These are phyloP conservation scores for Grus americana DNA, from an alignment of 2,113 vertebrate genomes.

Conservation along the genomic window DNA sequence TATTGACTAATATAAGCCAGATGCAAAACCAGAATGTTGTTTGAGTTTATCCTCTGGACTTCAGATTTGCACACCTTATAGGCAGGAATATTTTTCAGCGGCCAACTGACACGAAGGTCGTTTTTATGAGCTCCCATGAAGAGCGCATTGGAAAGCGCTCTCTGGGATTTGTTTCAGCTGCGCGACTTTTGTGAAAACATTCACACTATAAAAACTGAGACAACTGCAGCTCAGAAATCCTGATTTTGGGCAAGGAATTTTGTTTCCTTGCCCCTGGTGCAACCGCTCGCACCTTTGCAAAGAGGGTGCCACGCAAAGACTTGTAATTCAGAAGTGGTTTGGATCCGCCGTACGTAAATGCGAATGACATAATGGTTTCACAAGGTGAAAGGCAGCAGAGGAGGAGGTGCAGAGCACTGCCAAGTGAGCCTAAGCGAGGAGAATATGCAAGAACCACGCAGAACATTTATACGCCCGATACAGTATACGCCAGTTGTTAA, in stretches of 20 bases:
- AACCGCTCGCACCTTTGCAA: neutral
- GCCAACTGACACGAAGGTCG: neutral
- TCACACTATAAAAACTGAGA: constrained; percentile 12
- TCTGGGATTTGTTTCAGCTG: neutral
- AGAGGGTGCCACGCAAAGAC: neutral
- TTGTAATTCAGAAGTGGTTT: neutral
- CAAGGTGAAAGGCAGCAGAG: neutral
- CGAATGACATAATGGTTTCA: neutral
- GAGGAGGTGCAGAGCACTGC: neutral
- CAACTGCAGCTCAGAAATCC: neutral
- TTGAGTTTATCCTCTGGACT: neutral
- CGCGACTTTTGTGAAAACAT: constrained; percentile 24
- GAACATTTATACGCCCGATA: constrained; percentile 81
- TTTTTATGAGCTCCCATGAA: neutral
- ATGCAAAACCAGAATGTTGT: neutral
- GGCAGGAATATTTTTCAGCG: neutral
- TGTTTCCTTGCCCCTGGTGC: neutral
- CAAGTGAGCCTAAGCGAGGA: constrained; percentile 60
- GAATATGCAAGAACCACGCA: constrained; percentile 65
- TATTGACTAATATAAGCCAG: constrained; percentile 2
- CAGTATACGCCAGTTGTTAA: constrained; percentile 77
- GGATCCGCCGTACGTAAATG: neutral
- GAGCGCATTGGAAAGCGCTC: neutral
- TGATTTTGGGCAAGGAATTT: neutral
- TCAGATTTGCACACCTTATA: neutral